Evolutionary conservation across 2,797 vertebrate species (phyloP).

Genomic region (Furcifer pardalis): DNA sequence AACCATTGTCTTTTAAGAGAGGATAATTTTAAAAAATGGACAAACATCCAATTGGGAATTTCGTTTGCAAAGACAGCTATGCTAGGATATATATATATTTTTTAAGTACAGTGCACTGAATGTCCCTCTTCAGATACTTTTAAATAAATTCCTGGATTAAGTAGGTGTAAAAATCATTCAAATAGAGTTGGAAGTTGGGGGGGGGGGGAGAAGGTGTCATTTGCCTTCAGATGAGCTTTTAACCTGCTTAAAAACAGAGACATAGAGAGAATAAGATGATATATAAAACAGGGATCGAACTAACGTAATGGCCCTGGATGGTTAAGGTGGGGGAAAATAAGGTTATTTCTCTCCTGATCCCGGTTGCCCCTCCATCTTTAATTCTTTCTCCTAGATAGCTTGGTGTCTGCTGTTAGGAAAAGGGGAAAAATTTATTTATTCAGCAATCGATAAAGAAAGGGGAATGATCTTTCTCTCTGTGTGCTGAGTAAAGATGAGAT

Average conservation of each 20-base stretch:
- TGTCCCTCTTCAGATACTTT: constrained; percentile 4
- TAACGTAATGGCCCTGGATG: too few species aligned
- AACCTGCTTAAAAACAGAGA: not conserved
- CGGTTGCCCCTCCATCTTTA: too few species aligned
- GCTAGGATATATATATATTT: not conserved
- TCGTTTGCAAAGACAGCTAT: not conserved
- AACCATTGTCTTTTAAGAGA: not conserved
- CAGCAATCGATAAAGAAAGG: too few species aligned
- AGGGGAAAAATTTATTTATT: too few species aligned
- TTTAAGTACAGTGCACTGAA: not conserved
- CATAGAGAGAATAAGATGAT: not conserved
- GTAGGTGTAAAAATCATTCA: not conserved
- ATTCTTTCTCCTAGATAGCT: too few species aligned
- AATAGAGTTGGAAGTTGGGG: not conserved
- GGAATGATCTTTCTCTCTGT: too few species aligned
- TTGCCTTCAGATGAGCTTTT: not conserved
- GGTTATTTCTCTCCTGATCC: not conserved
- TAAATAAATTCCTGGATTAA: constrained; percentile 3
- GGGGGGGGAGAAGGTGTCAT: not conserved
- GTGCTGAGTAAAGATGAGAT: too few species aligned
- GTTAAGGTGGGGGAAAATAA: not conserved
- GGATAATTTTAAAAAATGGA: not conserved
- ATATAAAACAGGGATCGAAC: not conserved
- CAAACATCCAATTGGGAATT: not conserved
- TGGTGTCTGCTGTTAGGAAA: too few species aligned